Conservation (phyloP, 2,797 vertebrate species). For the Synanceia verrucosa region DNA sequence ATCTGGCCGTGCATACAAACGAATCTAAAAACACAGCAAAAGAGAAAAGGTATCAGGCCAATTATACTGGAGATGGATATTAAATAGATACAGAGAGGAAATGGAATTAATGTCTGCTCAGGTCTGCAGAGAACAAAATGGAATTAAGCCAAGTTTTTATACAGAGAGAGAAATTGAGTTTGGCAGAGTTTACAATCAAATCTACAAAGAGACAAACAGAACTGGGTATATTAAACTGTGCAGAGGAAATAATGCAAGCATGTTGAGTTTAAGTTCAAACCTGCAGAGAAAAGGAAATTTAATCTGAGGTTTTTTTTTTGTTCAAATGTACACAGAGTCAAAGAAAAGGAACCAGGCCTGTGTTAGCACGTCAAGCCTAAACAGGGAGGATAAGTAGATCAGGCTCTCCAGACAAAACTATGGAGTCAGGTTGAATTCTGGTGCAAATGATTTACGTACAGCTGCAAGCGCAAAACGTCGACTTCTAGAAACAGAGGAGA, state of each 20-base stretch:
- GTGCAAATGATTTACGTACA: conserved; percentile 29
- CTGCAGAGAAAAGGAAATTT: conserved; percentile 16
- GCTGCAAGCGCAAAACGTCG: neutral
- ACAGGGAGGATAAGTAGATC: conserved; percentile 22
- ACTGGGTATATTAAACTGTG: neutral
- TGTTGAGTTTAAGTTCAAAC: conserved; percentile 2
- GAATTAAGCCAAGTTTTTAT: neutral
- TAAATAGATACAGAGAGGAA: conserved; percentile 21
- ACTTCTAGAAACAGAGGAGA: neutral
- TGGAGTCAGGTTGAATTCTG: conserved; percentile 1
- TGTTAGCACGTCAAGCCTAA: conserved; percentile 22
- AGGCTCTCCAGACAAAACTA: conserved; percentile 13
- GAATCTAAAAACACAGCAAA: conserved; percentile 77
- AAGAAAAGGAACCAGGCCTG: conserved; percentile 20
- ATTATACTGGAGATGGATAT: conserved; percentile 21
- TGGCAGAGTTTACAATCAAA: conserved; percentile 25
- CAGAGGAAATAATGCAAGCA: conserved; percentile 21
- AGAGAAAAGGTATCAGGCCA: conserved; percentile 13
- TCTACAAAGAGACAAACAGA: conserved; percentile 10
- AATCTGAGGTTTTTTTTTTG: neutral
- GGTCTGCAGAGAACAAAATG: conserved; percentile 10
- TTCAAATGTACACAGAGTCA: conserved; percentile 6
- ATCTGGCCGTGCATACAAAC: conserved; percentile 91
- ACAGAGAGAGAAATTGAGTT: conserved; percentile 32
- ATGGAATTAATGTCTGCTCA: conserved; percentile 9